Evolutionary conservation across 2,797 vertebrate genomes (phyloP).

Genomic region (Heteromormyrus szaboi): DNA sequence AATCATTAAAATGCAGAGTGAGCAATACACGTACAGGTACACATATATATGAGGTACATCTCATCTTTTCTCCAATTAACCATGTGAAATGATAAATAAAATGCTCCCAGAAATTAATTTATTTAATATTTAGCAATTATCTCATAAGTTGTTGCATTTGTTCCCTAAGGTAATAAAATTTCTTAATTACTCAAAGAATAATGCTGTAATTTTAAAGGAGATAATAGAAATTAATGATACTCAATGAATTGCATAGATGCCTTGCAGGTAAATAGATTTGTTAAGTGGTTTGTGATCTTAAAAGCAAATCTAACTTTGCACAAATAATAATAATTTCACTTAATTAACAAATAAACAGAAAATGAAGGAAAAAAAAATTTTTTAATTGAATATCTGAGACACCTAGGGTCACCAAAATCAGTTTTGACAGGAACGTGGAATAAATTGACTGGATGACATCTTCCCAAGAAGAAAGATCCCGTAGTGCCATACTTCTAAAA

Average conservation of each 20-base stretch:
- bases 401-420: background rate
- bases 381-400: background rate
- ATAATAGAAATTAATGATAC: conserved; percentile 20
- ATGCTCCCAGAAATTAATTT: background rate
- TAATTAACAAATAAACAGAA: background rate
- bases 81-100: background rate
- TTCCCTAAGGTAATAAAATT: conserved; percentile 5
- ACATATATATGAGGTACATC: background rate
- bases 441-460: background rate
- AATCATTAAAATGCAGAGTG: background rate
- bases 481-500: background rate
- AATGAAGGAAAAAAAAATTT: background rate
- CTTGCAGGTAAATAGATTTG: conserved; percentile 12
- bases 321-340: background rate
- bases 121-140: background rate
- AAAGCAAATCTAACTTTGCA: conserved; percentile 8
- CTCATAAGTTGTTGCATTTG: background rate
- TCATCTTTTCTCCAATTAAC: background rate
- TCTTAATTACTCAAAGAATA: conserved; percentile 16
- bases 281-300: conserved; percentile 17
- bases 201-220: conserved; percentile 9
- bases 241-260: background rate
- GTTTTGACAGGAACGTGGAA: background rate
- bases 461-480: background rate
- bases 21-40: background rate